Conservation (phyloP, 2,797 vertebrate genomes). For the Typhlichthys subterraneus region DNA sequence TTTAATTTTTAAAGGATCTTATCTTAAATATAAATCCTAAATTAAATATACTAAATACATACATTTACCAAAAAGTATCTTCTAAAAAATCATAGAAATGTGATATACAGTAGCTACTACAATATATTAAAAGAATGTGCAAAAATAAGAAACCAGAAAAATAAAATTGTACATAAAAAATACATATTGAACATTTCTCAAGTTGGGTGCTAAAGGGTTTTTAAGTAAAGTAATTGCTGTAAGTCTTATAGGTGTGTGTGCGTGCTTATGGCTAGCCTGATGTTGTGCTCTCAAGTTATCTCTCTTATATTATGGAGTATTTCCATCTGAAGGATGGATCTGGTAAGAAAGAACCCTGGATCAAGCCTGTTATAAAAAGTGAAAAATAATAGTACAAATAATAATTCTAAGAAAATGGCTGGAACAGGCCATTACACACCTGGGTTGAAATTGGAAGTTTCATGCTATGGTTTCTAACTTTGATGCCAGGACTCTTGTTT, state of each 20-base stretch:
- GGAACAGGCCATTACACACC: slow-evolving; percentile 23
- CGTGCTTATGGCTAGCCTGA: slow-evolving; percentile 6
- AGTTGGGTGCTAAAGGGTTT: slow-evolving; percentile 45
- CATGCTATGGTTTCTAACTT: too few relatives aligned
- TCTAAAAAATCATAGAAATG: slow-evolving; percentile 46
- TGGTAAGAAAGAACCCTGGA: slow-evolving; percentile 28
- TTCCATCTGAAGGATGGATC: slow-evolving; percentile 39
- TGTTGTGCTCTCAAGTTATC: slow-evolving; percentile 67
- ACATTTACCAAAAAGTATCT: slow-evolving; percentile 57
- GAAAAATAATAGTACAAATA: slow-evolving; percentile 31
- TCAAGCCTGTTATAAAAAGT: slow-evolving; percentile 23
- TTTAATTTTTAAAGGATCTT: slow-evolving; percentile 49
- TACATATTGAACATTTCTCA: slow-evolving; percentile 11
- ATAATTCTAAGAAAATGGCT: slow-evolving; percentile 22
- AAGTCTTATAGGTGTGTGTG: slow-evolving; percentile 15
- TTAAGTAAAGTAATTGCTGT: slow-evolving; percentile 51
- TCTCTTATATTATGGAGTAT: slow-evolving; percentile 60
- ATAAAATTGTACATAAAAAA: slow-evolving; percentile 25
- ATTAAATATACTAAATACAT: slow-evolving; percentile 59
- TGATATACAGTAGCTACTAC: slow-evolving; percentile 22
- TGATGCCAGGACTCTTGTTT: slow-evolving; percentile 12
- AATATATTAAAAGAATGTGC: slow-evolving; percentile 29
- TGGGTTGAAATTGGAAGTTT: slow-evolving; percentile 32
- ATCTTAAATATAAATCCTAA: slow-evolving; percentile 43
- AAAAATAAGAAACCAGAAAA: slow-evolving; percentile 45